Evolutionary conservation across 2,888 invertebrate species (phyloP), one percentile per base, ranked within the genome.

Genomic region (Ellobium chinense): DNA sequence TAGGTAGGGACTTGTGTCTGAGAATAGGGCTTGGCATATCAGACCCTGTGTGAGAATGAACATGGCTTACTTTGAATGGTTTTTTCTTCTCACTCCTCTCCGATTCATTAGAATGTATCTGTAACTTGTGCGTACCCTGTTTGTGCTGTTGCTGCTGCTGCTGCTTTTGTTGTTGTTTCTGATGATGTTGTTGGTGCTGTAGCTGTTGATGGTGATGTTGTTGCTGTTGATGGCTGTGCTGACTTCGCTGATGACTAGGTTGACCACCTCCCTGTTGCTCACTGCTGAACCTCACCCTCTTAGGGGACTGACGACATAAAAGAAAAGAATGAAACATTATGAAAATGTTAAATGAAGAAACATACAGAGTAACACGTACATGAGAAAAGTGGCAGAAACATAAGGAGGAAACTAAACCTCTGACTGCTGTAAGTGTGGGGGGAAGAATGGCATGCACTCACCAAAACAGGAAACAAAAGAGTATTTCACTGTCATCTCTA

Each of bases 1-100:
- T 70, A 5, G 78, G 70, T 21, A 78, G 54, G 5, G 78, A 78
- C 34, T 78, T 78, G 54, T 78, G 78, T 63, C 63, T 60, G 21
- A 78, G 31, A 29, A 78, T 70, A 1, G 78, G 70, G 9, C 70
- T 78, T 4, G 24, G 46, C 18, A 34, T n/a, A 4, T 37, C 46
- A 2, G 46, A n/a, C n/a, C n/a, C n/a, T n/a, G n/a, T 9, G 5
- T n/a, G 70, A 56, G 29, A 27, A 3, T 46, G 0, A 54, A 27
- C 21, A 31, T 21, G 31, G 2, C 31, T 56, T 18, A 24, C 18
- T 3, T 21, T 1, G 18, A 21, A 7, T n/a, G 9, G 34, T 5
- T 70, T 31, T 14, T n/a, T 39, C 27, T 39, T 21, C 29, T 18
- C n/a, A 4, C 18, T 2, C 1, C 21, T 7, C 14, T 2, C 24